phyloP scores from a whole-genome alignment of 2,797 vertebrate species.

The Acridotheres tristis region DNA sequence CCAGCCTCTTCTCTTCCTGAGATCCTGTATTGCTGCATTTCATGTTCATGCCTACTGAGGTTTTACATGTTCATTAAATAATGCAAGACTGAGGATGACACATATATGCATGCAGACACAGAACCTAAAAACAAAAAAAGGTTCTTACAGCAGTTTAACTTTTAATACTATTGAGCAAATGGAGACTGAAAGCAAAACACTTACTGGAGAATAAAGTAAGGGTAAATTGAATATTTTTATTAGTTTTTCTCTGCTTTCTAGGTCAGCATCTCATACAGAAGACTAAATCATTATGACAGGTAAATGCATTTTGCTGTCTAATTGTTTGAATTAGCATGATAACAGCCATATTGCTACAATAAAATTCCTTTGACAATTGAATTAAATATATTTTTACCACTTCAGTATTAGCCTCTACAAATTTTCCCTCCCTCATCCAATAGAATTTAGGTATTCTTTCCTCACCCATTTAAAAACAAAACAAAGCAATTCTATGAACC shows the following conservation, averaged over 20 bases:
- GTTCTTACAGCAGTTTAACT: background rate
- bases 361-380: background rate
- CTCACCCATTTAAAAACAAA: background rate
- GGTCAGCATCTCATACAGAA: background rate
- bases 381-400: background rate
- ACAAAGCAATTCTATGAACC: background rate
- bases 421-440: background rate
- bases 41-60: background rate
- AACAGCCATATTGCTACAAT: background rate
- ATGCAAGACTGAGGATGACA: background rate
- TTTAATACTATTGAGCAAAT: background rate
- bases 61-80: conserved; percentile 12
- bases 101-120: background rate
- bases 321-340: background rate
- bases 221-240: background rate
- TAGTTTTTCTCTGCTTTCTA: background rate
- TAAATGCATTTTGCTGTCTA: background rate
- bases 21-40: background rate
- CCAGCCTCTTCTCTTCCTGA: background rate
- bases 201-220: background rate
- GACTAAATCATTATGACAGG: background rate
- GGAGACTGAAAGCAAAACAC: background rate
- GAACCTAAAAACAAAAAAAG: background rate
- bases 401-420: background rate
- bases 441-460: background rate